These are phyloP conservation scores for Arothron firmamentum DNA, from an alignment of 2,113 vertebrate species.

Conservation along the genomic window DNA sequence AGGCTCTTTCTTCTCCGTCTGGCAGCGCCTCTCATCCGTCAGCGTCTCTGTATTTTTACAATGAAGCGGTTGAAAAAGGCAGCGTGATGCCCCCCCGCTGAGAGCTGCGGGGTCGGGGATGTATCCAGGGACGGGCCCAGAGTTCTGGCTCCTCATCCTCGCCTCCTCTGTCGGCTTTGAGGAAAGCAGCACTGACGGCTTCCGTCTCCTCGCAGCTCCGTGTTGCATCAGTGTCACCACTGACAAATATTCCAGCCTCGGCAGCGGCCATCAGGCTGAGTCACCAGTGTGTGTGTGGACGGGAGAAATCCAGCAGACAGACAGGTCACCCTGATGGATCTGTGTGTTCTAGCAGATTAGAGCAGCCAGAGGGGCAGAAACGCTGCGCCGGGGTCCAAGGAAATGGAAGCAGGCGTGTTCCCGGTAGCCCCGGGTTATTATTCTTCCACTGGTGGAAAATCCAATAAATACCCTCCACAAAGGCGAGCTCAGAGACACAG, in stretches of 20 bases:
- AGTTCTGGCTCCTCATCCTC: not conserved
- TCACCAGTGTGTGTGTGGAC: slow-evolving; percentile 4
- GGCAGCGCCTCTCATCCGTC: too few species aligned
- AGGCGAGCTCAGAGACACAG: slow-evolving; percentile 1
- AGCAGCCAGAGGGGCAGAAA: slow-evolving; percentile 20
- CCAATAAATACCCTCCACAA: slow-evolving; percentile 21
- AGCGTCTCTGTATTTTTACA: too few species aligned
- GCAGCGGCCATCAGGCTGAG: slow-evolving; percentile 38
- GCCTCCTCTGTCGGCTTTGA: not conserved
- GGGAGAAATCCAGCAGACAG: slow-evolving; percentile 6
- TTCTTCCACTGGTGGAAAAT: slow-evolving; percentile 16
- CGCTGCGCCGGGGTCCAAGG: not conserved
- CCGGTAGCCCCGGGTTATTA: slow-evolving; percentile 9
- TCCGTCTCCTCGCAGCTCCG: not conserved
- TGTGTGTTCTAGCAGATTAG: slow-evolving; percentile 17
- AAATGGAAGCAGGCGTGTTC: slow-evolving; percentile 22
- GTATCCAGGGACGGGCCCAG: not conserved
- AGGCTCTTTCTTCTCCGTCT: too few species aligned
- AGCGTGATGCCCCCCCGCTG: too few species aligned
- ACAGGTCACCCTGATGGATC: slow-evolving; percentile 30
- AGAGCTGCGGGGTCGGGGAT: too few species aligned
- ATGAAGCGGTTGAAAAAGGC: too few species aligned
- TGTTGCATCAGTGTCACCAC: slow-evolving; percentile 15
- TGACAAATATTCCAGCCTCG: slow-evolving; percentile 45
- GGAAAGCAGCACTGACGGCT: not conserved